These are phyloP conservation scores for Piscicola geometra DNA, from an alignment of 2,888 invertebrate genomes.

Conservation along the genomic window DNA sequence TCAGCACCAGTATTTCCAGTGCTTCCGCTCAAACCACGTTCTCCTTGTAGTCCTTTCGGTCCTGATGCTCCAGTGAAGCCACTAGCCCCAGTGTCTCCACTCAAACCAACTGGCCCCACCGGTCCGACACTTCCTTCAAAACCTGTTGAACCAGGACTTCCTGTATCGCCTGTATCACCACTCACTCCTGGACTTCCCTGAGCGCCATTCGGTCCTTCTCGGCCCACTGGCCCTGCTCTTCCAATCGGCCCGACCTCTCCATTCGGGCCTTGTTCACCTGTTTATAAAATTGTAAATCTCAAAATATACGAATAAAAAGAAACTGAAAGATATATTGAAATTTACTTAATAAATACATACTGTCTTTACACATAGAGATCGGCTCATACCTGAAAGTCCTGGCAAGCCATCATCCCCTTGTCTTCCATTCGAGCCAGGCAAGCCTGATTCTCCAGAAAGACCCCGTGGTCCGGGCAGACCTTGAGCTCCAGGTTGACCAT, in stretches of 20 bases:
- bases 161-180: conserved; percentile 44
- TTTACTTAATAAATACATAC: too few species aligned
- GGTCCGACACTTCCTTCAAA: conserved; percentile 31
- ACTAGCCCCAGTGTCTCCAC: conserved; percentile 33
- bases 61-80: conserved; percentile 33
- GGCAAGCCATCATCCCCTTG: conserved; percentile 10
- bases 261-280: not conserved
- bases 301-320: too few species aligned
- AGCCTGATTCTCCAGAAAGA: conserved; percentile 10
- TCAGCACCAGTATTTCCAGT: conserved; percentile 8
- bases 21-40: conserved; percentile 26
- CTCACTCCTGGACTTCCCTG: conserved; percentile 43
- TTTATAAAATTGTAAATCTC: not conserved
- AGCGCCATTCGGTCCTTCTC: conserved; percentile 36
- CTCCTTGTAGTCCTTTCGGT: conserved; percentile 32
- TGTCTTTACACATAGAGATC: too few species aligned
- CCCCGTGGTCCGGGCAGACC: conserved; percentile 25
- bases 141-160: conserved; percentile 35
- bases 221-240: conserved; percentile 35
- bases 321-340: too few species aligned
- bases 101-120: conserved; percentile 19
- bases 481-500: conserved; percentile 23
- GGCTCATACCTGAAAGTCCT: conserved; percentile 6
- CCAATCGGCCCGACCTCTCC: conserved; percentile 20
- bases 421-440: conserved; percentile 14